Percentiles rank a stretch among this genome's conserved stretches.
These are phyloP conservation scores for Siniperca undulata DNA, from an alignment of 2,797 vertebrate genomes.

Conservation along the genomic window DNA sequence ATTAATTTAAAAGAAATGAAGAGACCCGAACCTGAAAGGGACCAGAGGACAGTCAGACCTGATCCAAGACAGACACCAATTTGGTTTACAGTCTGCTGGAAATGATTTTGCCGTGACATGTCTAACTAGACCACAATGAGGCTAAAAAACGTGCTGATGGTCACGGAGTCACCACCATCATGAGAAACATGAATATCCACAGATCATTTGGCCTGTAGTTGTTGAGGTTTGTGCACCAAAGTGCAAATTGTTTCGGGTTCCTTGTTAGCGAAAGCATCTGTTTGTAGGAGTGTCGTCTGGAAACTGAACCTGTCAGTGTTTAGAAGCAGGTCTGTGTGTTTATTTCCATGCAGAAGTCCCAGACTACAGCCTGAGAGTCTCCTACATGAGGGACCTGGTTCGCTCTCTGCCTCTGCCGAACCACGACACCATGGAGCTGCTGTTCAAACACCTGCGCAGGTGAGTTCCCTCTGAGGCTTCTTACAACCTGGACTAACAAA, in stretches of 20 bases:
- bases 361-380: slow-evolving; percentile 82
- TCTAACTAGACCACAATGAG: too few relatives aligned
- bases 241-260: background rate
- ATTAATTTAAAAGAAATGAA: background rate
- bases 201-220: background rate
- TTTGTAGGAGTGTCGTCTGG: background rate
- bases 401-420: slow-evolving; percentile 88
- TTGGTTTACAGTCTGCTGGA: too few relatives aligned
- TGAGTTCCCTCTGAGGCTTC: slow-evolving; percentile 69
- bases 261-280: background rate
- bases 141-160: background rate
- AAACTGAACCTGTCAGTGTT: background rate
- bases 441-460: slow-evolving; percentile 93
- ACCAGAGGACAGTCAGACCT: background rate
- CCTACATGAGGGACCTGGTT: slow-evolving; percentile 89
- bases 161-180: background rate
- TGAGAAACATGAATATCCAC: background rate
- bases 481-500: background rate
- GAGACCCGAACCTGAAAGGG: too few relatives aligned
- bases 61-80: background rate
- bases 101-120: too few relatives aligned
- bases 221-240: background rate
- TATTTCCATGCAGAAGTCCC: slow-evolving; percentile 83
- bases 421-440: slow-evolving; percentile 90
- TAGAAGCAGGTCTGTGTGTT: slow-evolving; percentile 3